phyloP scores from a whole-genome alignment of 2,888 invertebrate species.

The Boloria selene region DNA sequence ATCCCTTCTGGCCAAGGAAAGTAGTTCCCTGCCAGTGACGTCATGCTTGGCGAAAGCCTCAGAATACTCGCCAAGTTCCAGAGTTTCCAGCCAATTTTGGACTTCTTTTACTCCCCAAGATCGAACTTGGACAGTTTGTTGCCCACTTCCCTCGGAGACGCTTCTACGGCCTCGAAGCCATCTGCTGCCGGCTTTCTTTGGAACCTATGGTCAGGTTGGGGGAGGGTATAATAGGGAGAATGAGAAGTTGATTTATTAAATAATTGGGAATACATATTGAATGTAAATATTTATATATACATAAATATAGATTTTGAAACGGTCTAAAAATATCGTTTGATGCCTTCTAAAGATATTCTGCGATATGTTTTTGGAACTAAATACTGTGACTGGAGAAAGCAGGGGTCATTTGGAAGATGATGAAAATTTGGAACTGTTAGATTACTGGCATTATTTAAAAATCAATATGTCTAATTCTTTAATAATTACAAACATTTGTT shows the following conservation, averaged over 20 bases:
- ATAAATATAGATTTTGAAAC: not conserved
- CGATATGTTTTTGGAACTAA: conserved; percentile 55
- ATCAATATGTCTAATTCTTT: too few species aligned
- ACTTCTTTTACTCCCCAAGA: conserved; percentile 95
- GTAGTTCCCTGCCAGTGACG: conserved; percentile 93
- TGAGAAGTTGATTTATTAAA: conserved; percentile 11
- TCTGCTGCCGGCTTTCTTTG: conserved; percentile 63
- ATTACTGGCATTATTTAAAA: not conserved
- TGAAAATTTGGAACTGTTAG: conserved; percentile 31
- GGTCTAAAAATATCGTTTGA: conserved; percentile 52
- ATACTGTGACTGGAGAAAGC: conserved; percentile 48
- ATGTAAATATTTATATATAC: too few species aligned
- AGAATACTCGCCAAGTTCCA: conserved; percentile 94
- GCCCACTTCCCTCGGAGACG: conserved; percentile 63
- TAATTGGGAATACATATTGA: not conserved
- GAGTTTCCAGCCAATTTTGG: conserved; percentile 92
- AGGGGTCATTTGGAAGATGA: conserved; percentile 41
- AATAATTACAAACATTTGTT: too few species aligned
- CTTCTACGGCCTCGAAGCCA: conserved; percentile 73
- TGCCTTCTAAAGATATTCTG: conserved; percentile 65
- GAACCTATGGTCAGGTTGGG: conserved; percentile 56
- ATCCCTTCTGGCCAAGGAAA: conserved; percentile 92
- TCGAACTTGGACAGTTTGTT: conserved; percentile 60
- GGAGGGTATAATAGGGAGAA: conserved; percentile 37
- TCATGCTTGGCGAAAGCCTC: conserved; percentile 96